Percentiles rank a stretch among this genome's conserved stretches.
Evolutionary conservation across 2,888 invertebrate genomes (phyloP).

Genomic region (Leptura quadrifasciata): DNA sequence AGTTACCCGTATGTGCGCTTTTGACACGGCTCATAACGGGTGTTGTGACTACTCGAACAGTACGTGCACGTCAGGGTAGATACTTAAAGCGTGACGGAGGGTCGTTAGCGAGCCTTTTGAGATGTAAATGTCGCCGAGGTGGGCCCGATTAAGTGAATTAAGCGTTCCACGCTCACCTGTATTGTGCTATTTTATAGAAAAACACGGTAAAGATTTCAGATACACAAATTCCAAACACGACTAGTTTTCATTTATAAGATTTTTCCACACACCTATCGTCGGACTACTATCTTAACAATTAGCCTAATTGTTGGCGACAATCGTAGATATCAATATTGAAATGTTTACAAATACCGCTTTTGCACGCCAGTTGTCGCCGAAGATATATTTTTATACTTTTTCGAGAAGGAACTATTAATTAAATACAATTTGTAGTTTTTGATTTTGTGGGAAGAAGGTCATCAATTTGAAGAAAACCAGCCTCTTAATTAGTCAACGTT

Average conservation of each 20-base stretch:
- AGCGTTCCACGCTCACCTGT: conserved; percentile 39
- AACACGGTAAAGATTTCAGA: conserved; percentile 54
- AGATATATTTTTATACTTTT: not conserved
- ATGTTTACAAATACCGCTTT: conserved; percentile 46
- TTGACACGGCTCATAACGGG: conserved; percentile 30
- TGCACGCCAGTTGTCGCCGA: conserved; percentile 15
- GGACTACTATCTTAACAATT: conserved; percentile 31
- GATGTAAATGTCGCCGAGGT: conserved; percentile 43
- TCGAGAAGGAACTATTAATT: too few relatives aligned
- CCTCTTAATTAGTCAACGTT: too few relatives aligned
- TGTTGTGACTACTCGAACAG: conserved; percentile 23
- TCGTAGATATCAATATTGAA: conserved; percentile 44
- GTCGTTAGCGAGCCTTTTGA: conserved; percentile 45
- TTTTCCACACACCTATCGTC: conserved; percentile 26
- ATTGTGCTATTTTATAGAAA: conserved; percentile 35
- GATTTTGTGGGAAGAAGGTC: too few relatives aligned
- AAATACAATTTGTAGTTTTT: too few relatives aligned
- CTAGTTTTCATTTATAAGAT: conserved; percentile 27
- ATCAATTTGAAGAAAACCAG: too few relatives aligned
- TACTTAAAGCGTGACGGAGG: conserved; percentile 38
- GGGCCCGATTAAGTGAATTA: conserved; percentile 43
- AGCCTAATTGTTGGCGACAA: conserved; percentile 45
- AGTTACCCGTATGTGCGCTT: not conserved
- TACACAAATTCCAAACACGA: conserved; percentile 53
- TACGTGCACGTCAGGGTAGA: conserved; percentile 18